Conservation (phyloP, 1,140 invertebrate genomes). For the Drosophila hydei region DNA sequence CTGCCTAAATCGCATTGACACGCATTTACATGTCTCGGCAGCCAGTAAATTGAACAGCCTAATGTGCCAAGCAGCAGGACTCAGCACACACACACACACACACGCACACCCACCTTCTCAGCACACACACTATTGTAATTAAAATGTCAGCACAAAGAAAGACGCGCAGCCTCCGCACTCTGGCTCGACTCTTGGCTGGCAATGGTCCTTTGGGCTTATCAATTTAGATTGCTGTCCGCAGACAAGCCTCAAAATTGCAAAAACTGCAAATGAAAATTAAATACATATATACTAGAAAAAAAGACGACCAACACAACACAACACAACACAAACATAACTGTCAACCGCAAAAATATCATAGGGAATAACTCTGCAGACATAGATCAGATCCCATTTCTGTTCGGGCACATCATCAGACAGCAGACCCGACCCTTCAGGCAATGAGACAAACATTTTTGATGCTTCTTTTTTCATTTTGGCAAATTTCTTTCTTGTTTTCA, state of each 20-base stretch:
- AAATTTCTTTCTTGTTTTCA: neutral
- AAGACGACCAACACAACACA: neutral
- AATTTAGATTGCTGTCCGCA: slow-evolving; percentile 60
- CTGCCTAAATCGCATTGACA: slow-evolving; percentile 73
- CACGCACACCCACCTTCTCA: neutral
- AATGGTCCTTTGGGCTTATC: slow-evolving; percentile 47
- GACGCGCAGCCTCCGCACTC: slow-evolving; percentile 29
- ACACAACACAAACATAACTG: slow-evolving; percentile 42
- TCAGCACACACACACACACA: slow-evolving; percentile 6
- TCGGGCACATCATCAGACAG: neutral
- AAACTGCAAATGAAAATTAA: slow-evolving; percentile 39
- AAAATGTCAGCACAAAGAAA: slow-evolving; percentile 66
- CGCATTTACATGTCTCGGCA: slow-evolving; percentile 75
- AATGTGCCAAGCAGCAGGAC: slow-evolving; percentile 29
- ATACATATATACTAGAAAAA: slow-evolving; percentile 10
- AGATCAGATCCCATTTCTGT: slow-evolving; percentile 26
- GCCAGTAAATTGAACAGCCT: slow-evolving; percentile 44
- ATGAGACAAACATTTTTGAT: slow-evolving; percentile 56
- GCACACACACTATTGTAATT: slow-evolving; percentile 51
- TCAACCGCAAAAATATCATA: slow-evolving; percentile 43
- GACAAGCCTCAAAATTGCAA: slow-evolving; percentile 44
- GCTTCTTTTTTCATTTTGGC: slow-evolving; percentile 8
- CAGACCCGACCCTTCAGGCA: slow-evolving; percentile 23
- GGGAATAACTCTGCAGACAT: slow-evolving; percentile 52
- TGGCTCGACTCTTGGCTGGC: slow-evolving; percentile 20